Evolutionary conservation across 35 echinoderm and acorn worm genomes (phyloP).

Genomic region (Strongylocentrotus purpuratus): DNA sequence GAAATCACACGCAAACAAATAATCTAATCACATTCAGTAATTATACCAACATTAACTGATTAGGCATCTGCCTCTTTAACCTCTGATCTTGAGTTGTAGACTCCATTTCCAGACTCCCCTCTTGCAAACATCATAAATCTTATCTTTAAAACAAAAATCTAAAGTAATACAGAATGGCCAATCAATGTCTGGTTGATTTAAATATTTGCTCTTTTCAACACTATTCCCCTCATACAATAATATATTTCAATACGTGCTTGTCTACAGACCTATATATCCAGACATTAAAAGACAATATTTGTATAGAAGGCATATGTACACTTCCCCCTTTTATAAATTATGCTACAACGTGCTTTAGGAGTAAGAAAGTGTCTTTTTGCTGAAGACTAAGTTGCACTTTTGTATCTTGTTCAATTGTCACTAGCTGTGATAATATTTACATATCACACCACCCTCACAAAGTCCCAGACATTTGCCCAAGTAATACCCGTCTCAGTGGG

Average conservation of each 20-base stretch:
- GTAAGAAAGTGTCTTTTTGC: background rate
- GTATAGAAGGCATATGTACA: too few relatives aligned
- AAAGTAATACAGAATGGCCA: too few relatives aligned
- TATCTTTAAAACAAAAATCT: too few relatives aligned
- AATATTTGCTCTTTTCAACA: too few relatives aligned
- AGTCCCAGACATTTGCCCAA: background rate
- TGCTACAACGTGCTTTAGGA: too few relatives aligned
- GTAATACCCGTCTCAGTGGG: background rate
- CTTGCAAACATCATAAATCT: too few relatives aligned
- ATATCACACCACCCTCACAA: background rate
- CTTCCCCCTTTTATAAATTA: too few relatives aligned
- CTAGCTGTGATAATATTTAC: constrained; percentile 11
- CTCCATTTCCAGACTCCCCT: background rate
- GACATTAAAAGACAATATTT: too few relatives aligned
- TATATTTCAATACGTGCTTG: too few relatives aligned
- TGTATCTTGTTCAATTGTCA: background rate
- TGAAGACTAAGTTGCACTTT: background rate
- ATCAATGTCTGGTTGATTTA: too few relatives aligned
- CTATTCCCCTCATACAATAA: too few relatives aligned
- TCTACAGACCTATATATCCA: too few relatives aligned
- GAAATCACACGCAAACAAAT: background rate
- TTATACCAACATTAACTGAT: background rate
- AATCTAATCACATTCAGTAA: background rate
- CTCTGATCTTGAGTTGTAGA: background rate
- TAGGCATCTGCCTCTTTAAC: background rate